These are phyloP conservation scores for Dryoscopus gambensis DNA, from an alignment of 2,113 vertebrate species.

Conservation along the genomic window DNA sequence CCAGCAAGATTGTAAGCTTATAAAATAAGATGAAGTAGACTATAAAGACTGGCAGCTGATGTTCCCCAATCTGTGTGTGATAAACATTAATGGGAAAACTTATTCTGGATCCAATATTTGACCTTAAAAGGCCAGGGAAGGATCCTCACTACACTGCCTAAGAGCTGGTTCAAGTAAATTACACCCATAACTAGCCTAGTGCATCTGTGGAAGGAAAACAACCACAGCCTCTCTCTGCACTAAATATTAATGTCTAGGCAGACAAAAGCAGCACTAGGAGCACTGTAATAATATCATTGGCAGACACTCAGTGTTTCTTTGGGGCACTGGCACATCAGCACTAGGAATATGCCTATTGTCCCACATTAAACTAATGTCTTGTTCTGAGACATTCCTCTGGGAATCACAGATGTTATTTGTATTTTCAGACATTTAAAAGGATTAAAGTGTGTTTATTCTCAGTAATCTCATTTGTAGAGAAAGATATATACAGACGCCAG, in stretches of 20 bases:
- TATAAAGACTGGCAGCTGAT: background rate
- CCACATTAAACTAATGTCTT: constrained; percentile 48
- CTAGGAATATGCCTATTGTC: background rate
- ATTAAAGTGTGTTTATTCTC: constrained; percentile 56
- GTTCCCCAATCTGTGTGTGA: background rate
- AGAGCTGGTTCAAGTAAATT: background rate
- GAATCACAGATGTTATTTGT: constrained; percentile 40
- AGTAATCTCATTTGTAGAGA: constrained; percentile 38
- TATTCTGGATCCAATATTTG: background rate
- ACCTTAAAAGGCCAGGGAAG: background rate
- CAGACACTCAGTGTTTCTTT: constrained; percentile 5
- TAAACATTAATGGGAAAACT: background rate
- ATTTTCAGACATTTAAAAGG: constrained; percentile 32
- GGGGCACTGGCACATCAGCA: background rate
- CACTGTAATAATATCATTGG: background rate
- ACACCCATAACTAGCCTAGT: background rate
- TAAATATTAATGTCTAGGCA: constrained; percentile 47
- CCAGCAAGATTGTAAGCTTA: background rate
- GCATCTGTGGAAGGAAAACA: background rate
- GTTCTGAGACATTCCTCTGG: background rate
- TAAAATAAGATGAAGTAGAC: background rate
- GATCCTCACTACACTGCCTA: background rate
- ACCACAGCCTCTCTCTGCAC: background rate
- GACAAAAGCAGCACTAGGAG: constrained; percentile 31
- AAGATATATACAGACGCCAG: background rate